These are phyloP conservation scores for Diadophis punctatus DNA, from an alignment of 2,113 vertebrate genomes.

Conservation along the genomic window DNA sequence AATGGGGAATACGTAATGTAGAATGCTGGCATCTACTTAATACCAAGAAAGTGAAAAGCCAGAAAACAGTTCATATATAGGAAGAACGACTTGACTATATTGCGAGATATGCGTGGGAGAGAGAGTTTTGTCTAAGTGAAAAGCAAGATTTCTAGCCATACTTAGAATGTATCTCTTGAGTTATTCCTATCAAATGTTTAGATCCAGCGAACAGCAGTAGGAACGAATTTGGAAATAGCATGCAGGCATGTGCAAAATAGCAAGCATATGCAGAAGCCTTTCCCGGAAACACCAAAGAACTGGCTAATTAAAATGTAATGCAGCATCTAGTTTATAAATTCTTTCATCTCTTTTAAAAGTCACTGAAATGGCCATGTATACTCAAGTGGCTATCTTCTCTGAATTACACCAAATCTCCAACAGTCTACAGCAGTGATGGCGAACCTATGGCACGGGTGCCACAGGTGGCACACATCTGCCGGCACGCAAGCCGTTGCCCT, in stretches of 20 bases:
- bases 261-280: neutral
- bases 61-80: neutral
- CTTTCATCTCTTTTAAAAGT: neutral
- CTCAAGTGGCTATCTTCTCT: neutral
- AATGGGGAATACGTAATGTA: neutral
- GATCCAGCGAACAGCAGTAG: neutral
- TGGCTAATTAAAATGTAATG: constrained; percentile 18
- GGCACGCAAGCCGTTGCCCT: too few species aligned
- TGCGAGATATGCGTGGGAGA: neutral
- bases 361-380: neutral
- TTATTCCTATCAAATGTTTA: constrained; percentile 27
- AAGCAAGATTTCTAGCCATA: constrained; percentile 27
- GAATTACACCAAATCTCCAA: neutral
- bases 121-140: constrained; percentile 16
- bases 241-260: neutral
- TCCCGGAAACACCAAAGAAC: neutral
- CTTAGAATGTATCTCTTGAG: constrained; percentile 28
- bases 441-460: too few species aligned
- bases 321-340: neutral
- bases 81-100: constrained; percentile 26
- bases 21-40: constrained; percentile 5
- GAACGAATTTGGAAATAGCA: neutral
- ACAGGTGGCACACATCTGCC: too few species aligned
- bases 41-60: constrained; percentile 2
- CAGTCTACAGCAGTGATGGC: neutral